A percentile compares a stretch with the other conserved stretches of the same genome.
These are phyloP conservation scores for Hylomyscus alleni DNA, from an alignment of 2,797 vertebrate species.

Conservation along the genomic window DNA sequence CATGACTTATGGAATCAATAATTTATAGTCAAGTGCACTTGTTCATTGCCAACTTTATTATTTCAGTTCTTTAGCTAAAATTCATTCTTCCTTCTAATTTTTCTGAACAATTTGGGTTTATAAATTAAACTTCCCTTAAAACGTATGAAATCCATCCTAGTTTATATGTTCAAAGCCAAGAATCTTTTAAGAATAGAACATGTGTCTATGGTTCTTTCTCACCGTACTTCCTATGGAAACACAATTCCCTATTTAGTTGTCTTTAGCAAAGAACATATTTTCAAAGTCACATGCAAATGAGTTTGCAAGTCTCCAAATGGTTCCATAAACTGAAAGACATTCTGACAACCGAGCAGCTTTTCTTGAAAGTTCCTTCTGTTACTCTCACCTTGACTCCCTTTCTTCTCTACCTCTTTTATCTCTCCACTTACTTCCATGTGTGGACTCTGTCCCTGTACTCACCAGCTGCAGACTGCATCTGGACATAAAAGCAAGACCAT, in stretches of 20 bases:
- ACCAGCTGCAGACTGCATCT: neutral
- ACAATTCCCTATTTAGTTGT: neutral
- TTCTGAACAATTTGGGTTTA: conserved; percentile 2
- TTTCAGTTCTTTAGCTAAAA: neutral
- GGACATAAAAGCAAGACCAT: neutral
- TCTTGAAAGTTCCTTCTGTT: conserved; percentile 27
- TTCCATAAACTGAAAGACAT: conserved; percentile 22
- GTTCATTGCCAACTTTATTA: neutral
- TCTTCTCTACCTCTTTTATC: neutral
- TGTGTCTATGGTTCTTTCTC: neutral
- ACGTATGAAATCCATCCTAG: neutral
- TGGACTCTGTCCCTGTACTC: neutral
- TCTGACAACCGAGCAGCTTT: neutral
- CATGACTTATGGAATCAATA: neutral
- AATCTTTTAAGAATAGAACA: conserved; percentile 17
- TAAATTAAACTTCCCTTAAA: conserved; percentile 62
- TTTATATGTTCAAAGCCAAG: conserved; percentile 21
- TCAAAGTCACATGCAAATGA: conserved; percentile 1
- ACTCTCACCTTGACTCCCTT: neutral
- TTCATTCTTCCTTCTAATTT: conserved; percentile 6
- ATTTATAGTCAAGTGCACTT: neutral
- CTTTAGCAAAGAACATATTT: neutral
- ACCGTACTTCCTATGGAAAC: conserved; percentile 23
- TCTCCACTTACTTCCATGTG: neutral
- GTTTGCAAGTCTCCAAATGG: neutral